Conservation (phyloP, 37 sponge, comb jelly and placozoan species). For the Halichondria panicea region DNA sequence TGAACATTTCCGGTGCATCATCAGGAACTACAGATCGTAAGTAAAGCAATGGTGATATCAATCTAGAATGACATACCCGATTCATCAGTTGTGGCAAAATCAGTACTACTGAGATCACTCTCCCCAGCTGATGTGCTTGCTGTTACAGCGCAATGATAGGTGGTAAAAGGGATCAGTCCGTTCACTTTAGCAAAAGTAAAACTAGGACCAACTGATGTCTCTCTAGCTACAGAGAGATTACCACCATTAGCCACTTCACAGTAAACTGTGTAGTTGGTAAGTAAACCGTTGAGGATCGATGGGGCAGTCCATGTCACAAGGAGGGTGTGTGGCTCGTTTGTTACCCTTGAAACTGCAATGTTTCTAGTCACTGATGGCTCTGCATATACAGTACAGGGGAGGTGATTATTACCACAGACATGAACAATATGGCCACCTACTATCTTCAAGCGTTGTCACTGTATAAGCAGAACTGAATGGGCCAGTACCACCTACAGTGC, state of each 20-base stretch:
- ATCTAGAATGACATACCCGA: constrained; percentile 17
- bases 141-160: constrained; percentile 11
- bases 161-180: background rate
- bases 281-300: background rate
- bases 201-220: background rate
- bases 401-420: background rate
- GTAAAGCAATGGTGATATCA: background rate
- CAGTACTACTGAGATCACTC: background rate
- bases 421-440: background rate
- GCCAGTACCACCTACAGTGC: background rate
- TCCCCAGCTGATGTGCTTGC: constrained; percentile 19
- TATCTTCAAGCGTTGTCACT: background rate
- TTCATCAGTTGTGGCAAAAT: constrained; percentile 6
- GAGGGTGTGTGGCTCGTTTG: background rate
- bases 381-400: background rate
- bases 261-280: constrained; percentile 8
- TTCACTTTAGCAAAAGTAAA: background rate
- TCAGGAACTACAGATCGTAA: background rate
- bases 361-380: background rate
- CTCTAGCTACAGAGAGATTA: background rate
- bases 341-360: background rate
- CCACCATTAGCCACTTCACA: background rate
- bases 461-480: background rate
- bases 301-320: constrained; percentile 12
- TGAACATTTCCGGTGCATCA: constrained; percentile 5